Evolutionary conservation across 2,888 invertebrate genomes (phyloP), one percentile per base, ranked within the genome.

Genomic region (Rambutsinella grinnellia): DNA sequence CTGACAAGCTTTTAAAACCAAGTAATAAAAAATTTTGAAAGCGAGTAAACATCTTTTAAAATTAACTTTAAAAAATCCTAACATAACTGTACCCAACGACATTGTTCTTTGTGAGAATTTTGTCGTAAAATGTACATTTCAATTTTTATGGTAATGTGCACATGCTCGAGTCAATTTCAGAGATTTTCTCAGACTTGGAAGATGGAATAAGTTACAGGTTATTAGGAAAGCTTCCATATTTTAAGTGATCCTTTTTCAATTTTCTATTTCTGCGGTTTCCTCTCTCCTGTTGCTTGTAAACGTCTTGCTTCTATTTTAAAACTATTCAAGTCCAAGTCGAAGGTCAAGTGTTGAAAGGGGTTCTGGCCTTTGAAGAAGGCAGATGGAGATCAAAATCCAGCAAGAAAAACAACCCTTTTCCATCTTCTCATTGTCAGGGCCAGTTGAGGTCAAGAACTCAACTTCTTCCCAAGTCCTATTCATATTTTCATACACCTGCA

Each of bases 241-340:
- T n/a, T 49, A 36, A 36, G 36, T 36, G 13, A 36, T 36, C 6
- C 5, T 36, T 36, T 36, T 13, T 44, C 6, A 44, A 44, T 44
- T 44, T 17, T 49, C 8, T 13, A 49, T 8, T 49, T 49, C n/a
- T 49, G 49, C 15, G 49, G 49, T 49, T 13, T 49, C 3, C 49
- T 49, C 5, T 49, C 36, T 36, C 13, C 36, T 36, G 36, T 36
- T 36, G 36, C 36, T 36, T 36, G 36, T 36, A 36, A 17, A 36
- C 10, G 15, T 24, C 24, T 27, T 57, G 19, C 23, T 58, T 36
- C 19, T 58, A 36, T 8, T 27, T 19, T 36, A 28, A 58, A 36
- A 5, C 21, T 5, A 15, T 63, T 53, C 36, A 51, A 63, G 63
- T 63, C 63, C 63, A 63, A 63, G 63, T 63, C 23, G 63, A 63